These are phyloP conservation scores for Parthenolecanium corni DNA, from an alignment of 2,888 invertebrate genomes.

Conservation along the genomic window DNA sequence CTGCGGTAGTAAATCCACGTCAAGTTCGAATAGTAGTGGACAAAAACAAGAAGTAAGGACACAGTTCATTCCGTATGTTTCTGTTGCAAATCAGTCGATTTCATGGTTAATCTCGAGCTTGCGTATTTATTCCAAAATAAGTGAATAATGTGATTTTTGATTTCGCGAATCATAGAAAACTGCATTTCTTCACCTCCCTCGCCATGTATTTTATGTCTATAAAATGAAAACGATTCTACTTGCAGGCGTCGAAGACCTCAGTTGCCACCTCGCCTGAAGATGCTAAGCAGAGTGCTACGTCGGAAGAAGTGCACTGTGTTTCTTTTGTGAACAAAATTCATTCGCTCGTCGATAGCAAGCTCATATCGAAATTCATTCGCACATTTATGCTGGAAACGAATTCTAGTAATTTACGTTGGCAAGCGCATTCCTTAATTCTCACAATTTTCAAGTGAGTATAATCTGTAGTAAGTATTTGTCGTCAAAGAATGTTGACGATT, in stretches of 20 bases:
- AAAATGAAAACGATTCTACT: neutral
- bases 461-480: neutral
- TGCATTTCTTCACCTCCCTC: too few relatives aligned
- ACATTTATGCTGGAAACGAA: conserved; percentile 89
- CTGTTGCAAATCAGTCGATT: too few relatives aligned
- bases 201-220: too few relatives aligned
- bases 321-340: conserved; percentile 35
- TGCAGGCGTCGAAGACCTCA: conserved; percentile 20
- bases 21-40: neutral
- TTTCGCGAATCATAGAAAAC: neutral
- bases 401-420: conserved; percentile 85
- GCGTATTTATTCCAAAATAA: too few relatives aligned
- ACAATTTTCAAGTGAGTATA: conserved; percentile 63
- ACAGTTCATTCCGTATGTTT: neutral
- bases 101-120: too few relatives aligned
- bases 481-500: conserved; percentile 2
- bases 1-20: conserved; percentile 45
- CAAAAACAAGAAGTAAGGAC: conserved; percentile 4
- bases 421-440: conserved; percentile 75
- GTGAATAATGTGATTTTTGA: neutral
- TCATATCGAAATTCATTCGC: conserved; percentile 61
- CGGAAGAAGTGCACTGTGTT: conserved; percentile 33
- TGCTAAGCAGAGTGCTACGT: neutral
- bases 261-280: conserved; percentile 25
- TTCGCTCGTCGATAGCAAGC: conserved; percentile 32